These are phyloP conservation scores for Muraenolepis orangiensis DNA, from an alignment of 2,797 vertebrate genomes.

Conservation along the genomic window DNA sequence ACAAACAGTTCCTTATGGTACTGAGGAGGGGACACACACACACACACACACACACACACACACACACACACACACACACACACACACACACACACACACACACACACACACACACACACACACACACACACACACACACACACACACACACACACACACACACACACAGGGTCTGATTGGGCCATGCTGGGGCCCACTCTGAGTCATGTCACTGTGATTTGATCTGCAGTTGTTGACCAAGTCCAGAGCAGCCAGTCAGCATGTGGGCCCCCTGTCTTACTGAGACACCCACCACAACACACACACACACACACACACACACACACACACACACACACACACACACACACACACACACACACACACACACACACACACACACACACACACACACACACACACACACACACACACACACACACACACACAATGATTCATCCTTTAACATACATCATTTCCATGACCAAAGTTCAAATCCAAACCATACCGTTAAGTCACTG, in stretches of 20 bases:
- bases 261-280: conserved; percentile 14
- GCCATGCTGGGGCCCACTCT: conserved; percentile 8
- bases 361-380: conserved; percentile 3
- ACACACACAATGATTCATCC: not conserved
- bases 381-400: conserved; percentile 3
- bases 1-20: conserved; percentile 5
- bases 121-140: conserved; percentile 2
- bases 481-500: conserved; percentile 1
- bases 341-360: conserved; percentile 4
- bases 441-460: conserved; percentile 13
- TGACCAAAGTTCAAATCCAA: conserved; percentile 8
- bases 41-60: conserved; percentile 3
- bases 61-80: conserved; percentile 4
- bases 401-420: conserved; percentile 1
- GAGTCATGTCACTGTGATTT: conserved; percentile 21
- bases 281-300: conserved; percentile 2
- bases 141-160: conserved; percentile 18
- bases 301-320: conserved; percentile 2
- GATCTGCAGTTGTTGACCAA: conserved; percentile 23
- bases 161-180: conserved; percentile 8
- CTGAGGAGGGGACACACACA: not conserved
- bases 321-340: conserved; percentile 1
- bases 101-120: not conserved
- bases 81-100: conserved; percentile 4
- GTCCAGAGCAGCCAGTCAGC: conserved; percentile 18